Conservation (phyloP, 2,797 vertebrate genomes). For the Coendou prehensilis region DNA sequence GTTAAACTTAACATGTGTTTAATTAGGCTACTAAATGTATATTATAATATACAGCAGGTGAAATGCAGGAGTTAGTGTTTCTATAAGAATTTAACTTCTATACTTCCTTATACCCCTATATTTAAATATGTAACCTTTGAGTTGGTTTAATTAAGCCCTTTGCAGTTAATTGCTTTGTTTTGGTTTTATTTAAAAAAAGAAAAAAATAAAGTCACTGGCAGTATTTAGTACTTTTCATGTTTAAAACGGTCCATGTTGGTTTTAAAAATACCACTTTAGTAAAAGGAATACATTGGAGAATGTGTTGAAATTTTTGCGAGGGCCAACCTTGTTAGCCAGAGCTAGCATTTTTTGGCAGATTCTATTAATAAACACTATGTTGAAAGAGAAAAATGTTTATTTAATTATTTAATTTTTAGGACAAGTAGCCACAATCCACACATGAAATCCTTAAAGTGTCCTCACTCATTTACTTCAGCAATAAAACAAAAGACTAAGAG, state of each 20-base stretch:
- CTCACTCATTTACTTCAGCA: constrained; percentile 26
- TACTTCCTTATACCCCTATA: neutral
- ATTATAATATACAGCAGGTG: constrained; percentile 51
- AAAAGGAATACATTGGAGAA: constrained; percentile 8
- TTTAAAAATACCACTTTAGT: constrained; percentile 64
- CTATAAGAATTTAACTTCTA: constrained; percentile 49
- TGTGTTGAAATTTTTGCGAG: constrained; percentile 3
- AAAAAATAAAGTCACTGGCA: constrained; percentile 46
- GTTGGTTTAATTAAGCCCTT: constrained; percentile 49
- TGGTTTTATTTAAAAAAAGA: constrained; percentile 65
- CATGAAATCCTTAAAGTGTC: neutral
- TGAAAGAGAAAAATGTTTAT: constrained; percentile 29
- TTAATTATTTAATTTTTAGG: constrained; percentile 37
- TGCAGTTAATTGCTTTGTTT: constrained; percentile 67
- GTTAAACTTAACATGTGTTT: constrained; percentile 65
- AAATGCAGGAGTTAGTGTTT: constrained; percentile 65
- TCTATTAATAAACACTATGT: neutral
- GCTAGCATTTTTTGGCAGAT: neutral
- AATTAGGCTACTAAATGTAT: constrained; percentile 54
- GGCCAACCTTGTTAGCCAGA: neutral
- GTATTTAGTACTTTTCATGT: constrained; percentile 40
- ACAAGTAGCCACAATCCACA: neutral
- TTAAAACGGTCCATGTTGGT: constrained; percentile 9
- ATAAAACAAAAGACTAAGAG: neutral
- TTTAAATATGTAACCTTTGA: constrained; percentile 63